Evolutionary conservation across 2,113 vertebrate species (phyloP).

Genomic region (Probosciger aterrimus): DNA sequence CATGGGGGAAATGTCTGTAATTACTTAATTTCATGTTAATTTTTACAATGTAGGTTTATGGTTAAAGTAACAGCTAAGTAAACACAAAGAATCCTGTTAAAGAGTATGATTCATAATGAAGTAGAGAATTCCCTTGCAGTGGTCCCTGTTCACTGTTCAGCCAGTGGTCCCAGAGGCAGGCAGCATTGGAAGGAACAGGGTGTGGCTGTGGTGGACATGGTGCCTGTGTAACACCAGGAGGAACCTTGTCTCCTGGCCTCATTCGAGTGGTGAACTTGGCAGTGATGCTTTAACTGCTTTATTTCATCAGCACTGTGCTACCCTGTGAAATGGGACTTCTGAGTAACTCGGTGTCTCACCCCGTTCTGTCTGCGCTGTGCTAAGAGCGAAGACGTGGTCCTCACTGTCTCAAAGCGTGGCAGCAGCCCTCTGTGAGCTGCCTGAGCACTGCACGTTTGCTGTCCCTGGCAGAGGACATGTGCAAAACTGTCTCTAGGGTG

Average conservation of each 20-base stretch:
- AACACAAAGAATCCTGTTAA: background rate
- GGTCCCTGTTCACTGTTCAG: background rate
- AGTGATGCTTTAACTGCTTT: background rate
- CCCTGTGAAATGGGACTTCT: background rate
- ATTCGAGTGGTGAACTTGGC: background rate
- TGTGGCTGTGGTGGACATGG: background rate
- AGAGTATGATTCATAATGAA: background rate
- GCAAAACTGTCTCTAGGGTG: background rate
- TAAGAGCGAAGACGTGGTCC: background rate
- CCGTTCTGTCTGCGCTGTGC: background rate
- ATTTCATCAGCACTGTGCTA: background rate
- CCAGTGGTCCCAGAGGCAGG: background rate
- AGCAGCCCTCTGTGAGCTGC: background rate
- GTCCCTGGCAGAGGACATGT: fast-evolving
- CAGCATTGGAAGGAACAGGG: background rate
- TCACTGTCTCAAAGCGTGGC: fast-evolving
- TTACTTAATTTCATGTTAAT: background rate
- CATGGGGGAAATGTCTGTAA: background rate
- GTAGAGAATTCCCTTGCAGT: fast-evolving
- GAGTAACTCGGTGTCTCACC: background rate
- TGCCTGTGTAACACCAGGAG: fast-evolving
- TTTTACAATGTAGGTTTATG: background rate
- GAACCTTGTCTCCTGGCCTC: background rate
- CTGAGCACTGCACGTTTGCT: fast-evolving
- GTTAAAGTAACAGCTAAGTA: background rate